Evolutionary conservation across 2,113 vertebrate species (phyloP), one percentile per base, ranked within the genome.

Genomic region (Myotis davidii): DNA sequence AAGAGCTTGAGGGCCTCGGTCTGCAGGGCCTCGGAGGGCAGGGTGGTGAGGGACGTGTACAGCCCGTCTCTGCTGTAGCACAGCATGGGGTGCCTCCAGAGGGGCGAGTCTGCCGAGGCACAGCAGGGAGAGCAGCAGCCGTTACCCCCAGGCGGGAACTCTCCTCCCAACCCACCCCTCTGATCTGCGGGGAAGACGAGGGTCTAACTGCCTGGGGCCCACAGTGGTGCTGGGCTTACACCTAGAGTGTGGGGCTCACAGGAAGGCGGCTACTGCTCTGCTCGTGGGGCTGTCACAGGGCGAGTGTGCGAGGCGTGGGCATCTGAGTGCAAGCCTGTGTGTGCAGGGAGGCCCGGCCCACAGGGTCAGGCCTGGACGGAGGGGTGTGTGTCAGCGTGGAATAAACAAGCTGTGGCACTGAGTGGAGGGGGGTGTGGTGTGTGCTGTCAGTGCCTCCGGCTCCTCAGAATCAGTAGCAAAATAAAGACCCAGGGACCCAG

Each of bases 1-100:
- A 99, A 99, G 97, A 99, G 99, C 97, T 99, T 99, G 88, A 99
- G 98, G 8, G 99, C 99, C 97, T 99, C 99, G 0, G 99, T 99
- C 98, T 99, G 99, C 96, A 99, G 98, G 54, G 99, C 99, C 97
- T 99, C 99, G 0, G 99, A 99, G 29, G 99, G 99, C 95, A 99
- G 91, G 2, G 99, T 99, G 97, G 99, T 99, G 93, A 99, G 99
- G 77, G 99, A 98, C 50, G 99, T 98, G 9, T 96, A 94, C 85
- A 99, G 98, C 59, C 99, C 99, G 56, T 99, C 99, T 97, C 99
- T 99, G 98, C 98, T 99, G 95, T 99, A 99, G 97, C 99, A 99
- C 96, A 99, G 97, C 89, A 97, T 98, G 50, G 99, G 99, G 86
- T 99, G 99, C 96, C 98, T 99, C 99, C 99, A 99, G 85, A 99